Conservation (phyloP, 92 coral and sea anemone species). For the Porites evermanni region DNA sequence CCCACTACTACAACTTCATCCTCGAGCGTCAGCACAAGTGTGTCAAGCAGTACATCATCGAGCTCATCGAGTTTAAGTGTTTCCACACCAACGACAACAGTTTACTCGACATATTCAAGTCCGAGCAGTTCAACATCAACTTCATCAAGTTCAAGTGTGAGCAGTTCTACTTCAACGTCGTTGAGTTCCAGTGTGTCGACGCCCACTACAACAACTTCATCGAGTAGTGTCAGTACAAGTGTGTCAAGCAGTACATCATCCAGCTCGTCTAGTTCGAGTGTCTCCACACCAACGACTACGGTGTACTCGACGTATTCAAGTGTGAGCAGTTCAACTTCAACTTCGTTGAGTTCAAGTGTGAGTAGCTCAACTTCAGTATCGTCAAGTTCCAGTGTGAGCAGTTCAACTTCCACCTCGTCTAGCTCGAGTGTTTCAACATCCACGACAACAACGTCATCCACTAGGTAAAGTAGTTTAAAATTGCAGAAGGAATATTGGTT, state of each 20-base stretch:
- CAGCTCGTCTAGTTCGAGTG: slow-evolving; percentile 1
- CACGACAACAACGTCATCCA: slow-evolving; percentile 41
- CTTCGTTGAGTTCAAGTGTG: not conserved
- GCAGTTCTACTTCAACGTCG: slow-evolving; percentile 7
- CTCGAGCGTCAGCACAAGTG: not conserved
- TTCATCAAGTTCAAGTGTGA: not conserved
- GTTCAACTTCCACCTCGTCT: slow-evolving; percentile 1
- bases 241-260: not conserved
- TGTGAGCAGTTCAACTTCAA: slow-evolving; percentile 5
- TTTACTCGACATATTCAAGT: not conserved
- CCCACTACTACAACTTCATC: not conserved
- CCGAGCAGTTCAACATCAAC: not conserved
- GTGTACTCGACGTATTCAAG: not conserved
- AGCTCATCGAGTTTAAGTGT: slow-evolving; percentile 4
- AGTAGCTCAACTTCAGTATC: not conserved
- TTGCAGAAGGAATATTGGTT: no score
- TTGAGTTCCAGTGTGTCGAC: slow-evolving; percentile 13
- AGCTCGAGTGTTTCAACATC: not conserved
- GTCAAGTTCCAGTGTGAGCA: slow-evolving; percentile 5
- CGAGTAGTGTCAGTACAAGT: not conserved
- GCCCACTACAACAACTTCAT: slow-evolving; percentile 2
- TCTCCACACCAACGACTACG: not conserved
- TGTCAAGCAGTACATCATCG: not conserved
- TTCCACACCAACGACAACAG: not conserved
- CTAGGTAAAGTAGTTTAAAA: no score